phyloP scores from a whole-genome alignment of 2,888 invertebrate genomes.

The Didymodactylos carnosus region DNA sequence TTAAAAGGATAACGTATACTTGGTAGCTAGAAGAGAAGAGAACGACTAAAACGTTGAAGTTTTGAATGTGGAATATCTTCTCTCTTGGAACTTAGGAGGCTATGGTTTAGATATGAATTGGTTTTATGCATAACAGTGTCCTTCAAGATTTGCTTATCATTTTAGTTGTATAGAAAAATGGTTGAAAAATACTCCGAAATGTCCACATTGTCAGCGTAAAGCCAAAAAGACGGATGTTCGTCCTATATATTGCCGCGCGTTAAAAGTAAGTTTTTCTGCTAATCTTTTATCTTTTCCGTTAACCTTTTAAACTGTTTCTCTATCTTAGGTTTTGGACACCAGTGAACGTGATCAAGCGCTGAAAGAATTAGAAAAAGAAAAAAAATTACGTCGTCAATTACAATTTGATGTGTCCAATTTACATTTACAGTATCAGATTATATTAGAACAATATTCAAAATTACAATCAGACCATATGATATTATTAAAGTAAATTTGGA shows the following conservation, averaged over 20 bases:
- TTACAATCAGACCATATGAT: conserved; percentile 20
- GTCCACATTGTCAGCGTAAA: conserved; percentile 68
- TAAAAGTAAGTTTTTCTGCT: conserved; percentile 37
- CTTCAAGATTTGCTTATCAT: neutral
- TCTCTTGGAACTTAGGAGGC: too few relatives aligned
- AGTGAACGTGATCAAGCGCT: conserved; percentile 48
- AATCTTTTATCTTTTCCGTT: neutral
- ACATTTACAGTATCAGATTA: conserved; percentile 24
- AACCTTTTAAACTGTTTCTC: neutral
- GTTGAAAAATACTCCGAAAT: conserved; percentile 44
- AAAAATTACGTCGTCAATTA: conserved; percentile 42
- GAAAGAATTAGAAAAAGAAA: conserved; percentile 43
- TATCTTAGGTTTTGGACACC: conserved; percentile 48
- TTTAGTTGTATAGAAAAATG: conserved; percentile 52
- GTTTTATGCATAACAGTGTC: neutral
- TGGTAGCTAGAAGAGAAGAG: too few relatives aligned
- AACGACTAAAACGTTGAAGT: too few relatives aligned
- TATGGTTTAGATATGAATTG: neutral
- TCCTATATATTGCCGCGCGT: conserved; percentile 53
- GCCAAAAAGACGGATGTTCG: conserved; percentile 51
- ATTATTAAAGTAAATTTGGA: conserved; percentile 16
- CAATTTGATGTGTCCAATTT: conserved; percentile 43
- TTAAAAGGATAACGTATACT: too few relatives aligned
- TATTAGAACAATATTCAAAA: conserved; percentile 24
- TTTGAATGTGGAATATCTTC: too few relatives aligned